A percentile compares a stretch with the other conserved stretches of the same genome.
These are phyloP conservation scores for Xiphophorus hellerii DNA, from an alignment of 2,113 vertebrate genomes.

Conservation along the genomic window DNA sequence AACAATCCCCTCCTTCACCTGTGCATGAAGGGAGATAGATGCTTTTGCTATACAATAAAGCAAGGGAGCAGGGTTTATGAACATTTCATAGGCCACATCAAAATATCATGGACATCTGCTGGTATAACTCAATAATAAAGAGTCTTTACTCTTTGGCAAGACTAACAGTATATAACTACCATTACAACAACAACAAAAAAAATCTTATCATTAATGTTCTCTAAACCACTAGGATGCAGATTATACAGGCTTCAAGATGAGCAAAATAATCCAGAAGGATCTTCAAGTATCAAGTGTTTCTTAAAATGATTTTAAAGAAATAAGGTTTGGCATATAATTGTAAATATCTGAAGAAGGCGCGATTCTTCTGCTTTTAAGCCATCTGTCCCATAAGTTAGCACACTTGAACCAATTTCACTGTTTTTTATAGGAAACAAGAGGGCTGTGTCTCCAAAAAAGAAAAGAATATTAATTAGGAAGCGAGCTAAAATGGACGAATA, in stretches of 20 bases:
- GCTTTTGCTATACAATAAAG: slow-evolving; percentile 36
- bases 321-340: slow-evolving; percentile 59
- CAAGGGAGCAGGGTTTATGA: slow-evolving; percentile 46
- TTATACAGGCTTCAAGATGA: slow-evolving; percentile 70
- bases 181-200: slow-evolving; percentile 49
- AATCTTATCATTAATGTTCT: slow-evolving; percentile 48
- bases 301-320: slow-evolving; percentile 53
- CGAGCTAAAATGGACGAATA: slow-evolving; percentile 56
- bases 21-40: background rate
- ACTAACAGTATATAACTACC: slow-evolving; percentile 42
- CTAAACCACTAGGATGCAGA: slow-evolving; percentile 69
- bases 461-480: slow-evolving; percentile 11
- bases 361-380: slow-evolving; percentile 34
- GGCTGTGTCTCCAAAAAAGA: background rate
- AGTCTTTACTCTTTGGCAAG: slow-evolving; percentile 74
- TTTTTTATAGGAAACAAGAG: slow-evolving; percentile 11
- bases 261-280: slow-evolving; percentile 60
- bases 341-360: slow-evolving; percentile 58
- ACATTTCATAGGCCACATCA: slow-evolving; percentile 53
- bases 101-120: slow-evolving; percentile 62
- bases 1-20: background rate
- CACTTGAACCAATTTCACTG: background rate
- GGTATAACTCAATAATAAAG: slow-evolving; percentile 59
- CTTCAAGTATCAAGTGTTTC: slow-evolving; percentile 75
- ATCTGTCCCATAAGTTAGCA: slow-evolving; percentile 12